These are phyloP conservation scores for Echeneis naucrates DNA, from an alignment of 2,797 vertebrate genomes.

Conservation along the genomic window DNA sequence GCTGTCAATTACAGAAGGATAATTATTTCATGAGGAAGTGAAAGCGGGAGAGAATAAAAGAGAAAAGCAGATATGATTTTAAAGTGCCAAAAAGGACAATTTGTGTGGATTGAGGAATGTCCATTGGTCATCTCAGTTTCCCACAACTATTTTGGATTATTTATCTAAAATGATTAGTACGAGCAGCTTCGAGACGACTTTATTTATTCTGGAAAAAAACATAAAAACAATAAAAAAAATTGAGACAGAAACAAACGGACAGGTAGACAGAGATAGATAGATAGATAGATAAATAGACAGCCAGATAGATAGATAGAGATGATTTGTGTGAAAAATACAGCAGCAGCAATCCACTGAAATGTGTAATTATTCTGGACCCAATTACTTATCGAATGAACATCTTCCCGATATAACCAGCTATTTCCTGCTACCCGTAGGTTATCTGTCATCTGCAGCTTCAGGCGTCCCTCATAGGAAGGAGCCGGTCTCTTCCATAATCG, in stretches of 20 bases:
- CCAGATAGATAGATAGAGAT: constrained; percentile 18
- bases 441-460: constrained; percentile 63
- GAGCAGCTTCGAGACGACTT: not conserved
- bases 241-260: too few species aligned
- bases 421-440: constrained; percentile 66
- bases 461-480: constrained; percentile 45
- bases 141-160: not conserved
- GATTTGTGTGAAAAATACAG: not conserved
- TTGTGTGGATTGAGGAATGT: constrained; percentile 64
- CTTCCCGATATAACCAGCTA: constrained; percentile 63
- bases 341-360: constrained; percentile 26
- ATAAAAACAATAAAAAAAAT: too few species aligned
- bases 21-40: not conserved
- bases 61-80: constrained; percentile 11
- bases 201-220: not conserved
- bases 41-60: too few species aligned
- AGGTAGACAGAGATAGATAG: constrained; percentile 23
- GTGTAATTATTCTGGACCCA: constrained; percentile 67
- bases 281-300: constrained; percentile 19
- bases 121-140: constrained; percentile 1
- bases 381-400: constrained; percentile 67
- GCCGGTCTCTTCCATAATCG: constrained; percentile 39
- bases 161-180: too few species aligned
- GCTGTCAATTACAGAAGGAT: constrained; percentile 9
- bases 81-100: constrained; percentile 77